phyloP scores from a whole-genome alignment of 2,888 invertebrate genomes.

The Shargacucullia verbasci region DNA sequence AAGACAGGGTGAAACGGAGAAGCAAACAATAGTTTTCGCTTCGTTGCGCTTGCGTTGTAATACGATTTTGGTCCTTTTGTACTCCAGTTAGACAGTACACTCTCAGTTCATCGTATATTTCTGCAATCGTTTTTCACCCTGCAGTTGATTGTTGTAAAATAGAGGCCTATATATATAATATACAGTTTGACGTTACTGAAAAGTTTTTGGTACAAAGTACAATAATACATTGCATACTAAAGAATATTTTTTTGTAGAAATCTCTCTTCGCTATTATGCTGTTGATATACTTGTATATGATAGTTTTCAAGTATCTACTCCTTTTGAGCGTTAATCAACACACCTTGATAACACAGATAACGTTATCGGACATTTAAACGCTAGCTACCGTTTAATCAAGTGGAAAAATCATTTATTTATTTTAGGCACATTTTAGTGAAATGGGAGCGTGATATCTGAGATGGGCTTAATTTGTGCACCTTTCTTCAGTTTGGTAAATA shows the following conservation, averaged over 20 bases:
- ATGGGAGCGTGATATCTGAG: constrained; percentile 22
- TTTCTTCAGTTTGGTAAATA: constrained; percentile 4
- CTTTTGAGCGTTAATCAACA: constrained; percentile 43
- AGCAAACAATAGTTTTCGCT: constrained; percentile 14
- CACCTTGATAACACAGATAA: constrained; percentile 57
- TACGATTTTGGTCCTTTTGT: background rate
- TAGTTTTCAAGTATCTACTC: constrained; percentile 15
- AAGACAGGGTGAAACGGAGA: background rate
- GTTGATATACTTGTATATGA: constrained; percentile 1
- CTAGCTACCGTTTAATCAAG: constrained; percentile 16
- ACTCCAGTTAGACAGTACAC: too few relatives aligned
- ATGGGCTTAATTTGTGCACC: constrained; percentile 22
- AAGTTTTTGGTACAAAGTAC: background rate
- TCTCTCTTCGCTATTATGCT: constrained; percentile 14
- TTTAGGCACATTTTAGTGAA: constrained; percentile 3
- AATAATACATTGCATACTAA: background rate
- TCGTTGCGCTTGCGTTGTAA: constrained; percentile 2
- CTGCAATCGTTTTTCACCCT: too few relatives aligned
- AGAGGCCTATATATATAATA: too few relatives aligned
- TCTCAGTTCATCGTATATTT: too few relatives aligned
- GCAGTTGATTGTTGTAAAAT: too few relatives aligned
- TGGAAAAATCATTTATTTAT: constrained; percentile 23
- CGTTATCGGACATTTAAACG: constrained; percentile 56
- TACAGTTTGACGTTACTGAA: too few relatives aligned
- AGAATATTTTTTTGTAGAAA: background rate